Evolutionary conservation across 2,113 vertebrate genomes (phyloP), one percentile per base, ranked within the genome.

Genomic region (Merops nubicus): DNA sequence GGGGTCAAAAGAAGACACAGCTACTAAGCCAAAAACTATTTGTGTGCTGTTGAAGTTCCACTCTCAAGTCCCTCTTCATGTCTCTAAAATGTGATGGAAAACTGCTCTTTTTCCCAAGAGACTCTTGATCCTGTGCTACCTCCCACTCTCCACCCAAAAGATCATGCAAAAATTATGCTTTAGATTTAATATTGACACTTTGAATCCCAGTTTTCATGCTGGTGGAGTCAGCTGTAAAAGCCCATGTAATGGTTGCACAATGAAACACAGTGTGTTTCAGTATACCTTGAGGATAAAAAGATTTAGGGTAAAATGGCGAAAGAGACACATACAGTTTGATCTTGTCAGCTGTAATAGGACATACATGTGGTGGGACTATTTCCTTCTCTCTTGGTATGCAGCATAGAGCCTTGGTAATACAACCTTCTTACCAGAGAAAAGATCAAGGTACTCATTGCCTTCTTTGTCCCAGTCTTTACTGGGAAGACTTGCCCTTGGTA

Each of bases 241-340:
- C 5, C 19, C 5, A 0, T 28, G 15, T n/a, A 70, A 62, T 2
- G 26, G 8, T 0, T 82, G 65, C 20, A 54, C 6, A 70, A 42
- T 9, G 14, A 60, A 92, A 73, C 2, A 50, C 1, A 0, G 4
- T 17, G 45, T 4, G 4, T 65, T 76, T 38, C 54, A 42, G 48
- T 11, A 85, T 3, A 47, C 1, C 42, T 29, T 15, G 34, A 50
- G 17, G 84, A 91, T 48, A 36, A 50, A 70, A 47, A 36, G 23
- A 2, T 20, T 6, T 31, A 33, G 5, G 5, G 29, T 43, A 68
- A 75, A 85, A n/a, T n/a, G n/a, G n/a, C n/a, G n/a, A n/a, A n/a
- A n/a, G n/a, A n/a, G n/a, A n/a, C n/a, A n/a, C n/a, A n/a, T n/a
- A n/a, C n/a, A n/a, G 48, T 57, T 76, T 34, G 3, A 88, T 63